Conservation (phyloP, 2,888 invertebrate genomes). For the Calameuta idolon region DNA sequence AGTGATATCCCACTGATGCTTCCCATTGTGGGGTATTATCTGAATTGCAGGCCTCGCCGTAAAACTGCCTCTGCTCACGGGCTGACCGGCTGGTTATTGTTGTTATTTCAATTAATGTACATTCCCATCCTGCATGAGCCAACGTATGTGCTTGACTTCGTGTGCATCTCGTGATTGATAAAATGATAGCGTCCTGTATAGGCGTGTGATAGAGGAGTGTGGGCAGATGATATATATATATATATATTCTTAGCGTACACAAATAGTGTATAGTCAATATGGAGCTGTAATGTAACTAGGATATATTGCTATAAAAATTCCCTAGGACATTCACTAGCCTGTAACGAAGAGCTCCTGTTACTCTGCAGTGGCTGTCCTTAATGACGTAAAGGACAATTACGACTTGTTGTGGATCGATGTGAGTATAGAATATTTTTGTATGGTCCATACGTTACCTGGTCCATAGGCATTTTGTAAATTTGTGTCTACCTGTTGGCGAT, state of each 20-base stretch:
- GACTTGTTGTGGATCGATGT: neutral
- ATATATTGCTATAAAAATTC: neutral
- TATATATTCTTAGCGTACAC: neutral
- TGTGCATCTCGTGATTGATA: slow-evolving; percentile 38
- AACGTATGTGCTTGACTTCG: slow-evolving; percentile 28
- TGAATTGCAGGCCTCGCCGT: slow-evolving; percentile 41
- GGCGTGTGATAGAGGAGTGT: neutral
- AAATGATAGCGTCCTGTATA: slow-evolving; percentile 38
- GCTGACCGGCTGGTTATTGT: slow-evolving; percentile 31
- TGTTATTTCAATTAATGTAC: slow-evolving; percentile 43
- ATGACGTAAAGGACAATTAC: slow-evolving; percentile 43
- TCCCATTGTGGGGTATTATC: slow-evolving; percentile 42
- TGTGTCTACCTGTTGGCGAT: neutral
- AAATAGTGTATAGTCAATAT: neutral
- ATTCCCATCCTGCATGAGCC: slow-evolving; percentile 30
- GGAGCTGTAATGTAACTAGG: neutral
- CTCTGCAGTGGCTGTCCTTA: slow-evolving; percentile 32
- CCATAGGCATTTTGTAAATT: neutral
- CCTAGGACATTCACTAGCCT: neutral
- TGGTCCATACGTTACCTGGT: neutral
- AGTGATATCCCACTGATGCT: slow-evolving; percentile 31
- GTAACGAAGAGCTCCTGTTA: slow-evolving; percentile 32
- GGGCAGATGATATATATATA: neutral
- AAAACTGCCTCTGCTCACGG: slow-evolving; percentile 35
- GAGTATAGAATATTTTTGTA: neutral